Evolutionary conservation across 2,113 vertebrate species (phyloP), one percentile per base, ranked within the genome.

Genomic region (Plectropomus leopardus): DNA sequence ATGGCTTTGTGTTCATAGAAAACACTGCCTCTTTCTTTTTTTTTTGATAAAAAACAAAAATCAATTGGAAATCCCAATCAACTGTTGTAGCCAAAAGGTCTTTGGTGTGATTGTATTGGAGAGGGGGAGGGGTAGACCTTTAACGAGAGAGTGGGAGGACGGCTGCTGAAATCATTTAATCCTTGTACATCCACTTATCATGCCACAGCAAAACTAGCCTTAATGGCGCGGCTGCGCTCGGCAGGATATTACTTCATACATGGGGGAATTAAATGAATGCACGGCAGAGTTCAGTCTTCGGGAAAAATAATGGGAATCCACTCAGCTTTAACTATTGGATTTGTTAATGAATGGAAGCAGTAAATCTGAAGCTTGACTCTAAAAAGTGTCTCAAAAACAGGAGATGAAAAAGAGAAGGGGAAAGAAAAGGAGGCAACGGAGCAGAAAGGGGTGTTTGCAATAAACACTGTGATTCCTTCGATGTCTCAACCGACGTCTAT

Each of bases 191-290:
- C 70, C 80, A 78, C 86, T 92, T 83, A 89, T 87, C 85, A 76
- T 45, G 60, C 82, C 74, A 57, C 63, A 54, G 79, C 74, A 84
- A 88, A 86, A 91, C 74, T 53, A 63, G 61, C 68, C 51, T 59
- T 80, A 87, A 86, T 86, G 74, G 84, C 80, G 85, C 59, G 55
- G 81, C 80, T 64, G 44, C 44, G 68, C 74, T 40, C 7, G 78
- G 63, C 85, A 82, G 86, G 87, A 85, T 88, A 84, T 90, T 74
- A 90, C 87, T 90, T 88, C 69, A 84, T 83, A 87, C 83, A 79
- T 87, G 86, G 61, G 81, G 72, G 84, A 80, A 77, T 89, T 85
- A 85, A 84, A 87, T 86, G 82, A 78, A 84, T 30, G 77, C 74
- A 70, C 53, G 55, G 60, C 74, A 78, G 84, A 76, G 83, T 88